These are phyloP conservation scores for Sinotaia quadrata DNA, from an alignment of 2,888 invertebrate species.

Conservation along the genomic window DNA sequence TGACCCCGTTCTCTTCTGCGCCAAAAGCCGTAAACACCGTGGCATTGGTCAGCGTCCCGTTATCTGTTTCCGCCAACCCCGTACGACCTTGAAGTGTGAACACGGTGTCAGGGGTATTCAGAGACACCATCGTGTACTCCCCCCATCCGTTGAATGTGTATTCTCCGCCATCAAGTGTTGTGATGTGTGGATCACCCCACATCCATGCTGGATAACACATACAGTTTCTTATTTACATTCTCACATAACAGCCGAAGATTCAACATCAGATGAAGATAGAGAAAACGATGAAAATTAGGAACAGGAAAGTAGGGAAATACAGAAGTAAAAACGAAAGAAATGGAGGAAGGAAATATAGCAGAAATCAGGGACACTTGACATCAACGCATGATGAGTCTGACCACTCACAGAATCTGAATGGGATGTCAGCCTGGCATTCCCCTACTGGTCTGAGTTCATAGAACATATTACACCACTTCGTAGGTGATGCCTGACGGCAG, in stretches of 20 bases:
- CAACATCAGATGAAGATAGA: no score
- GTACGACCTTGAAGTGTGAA: conserved; percentile 35
- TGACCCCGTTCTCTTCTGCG: conserved; percentile 8
- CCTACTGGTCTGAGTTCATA: conserved; percentile 5
- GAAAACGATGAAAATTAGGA: no score
- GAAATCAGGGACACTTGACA: no score
- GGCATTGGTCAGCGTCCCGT: conserved; percentile 20
- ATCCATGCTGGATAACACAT: no score
- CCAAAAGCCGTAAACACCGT: conserved; percentile 13
- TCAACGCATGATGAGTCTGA: no score
- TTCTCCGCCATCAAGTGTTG: conserved; percentile 33
- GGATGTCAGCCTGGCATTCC: neutral
- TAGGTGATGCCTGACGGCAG: neutral
- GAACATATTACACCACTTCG: neutral
- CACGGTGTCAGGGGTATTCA: neutral
- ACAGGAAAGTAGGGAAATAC: no score
- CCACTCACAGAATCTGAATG: conserved; percentile 1
- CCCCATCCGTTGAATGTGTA: conserved; percentile 46
- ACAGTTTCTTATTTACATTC: no score
- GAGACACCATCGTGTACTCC: conserved; percentile 34
- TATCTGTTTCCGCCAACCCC: conserved; percentile 10
- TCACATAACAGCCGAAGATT: no score
- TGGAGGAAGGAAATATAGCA: no score
- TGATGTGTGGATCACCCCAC: conserved; percentile 46
- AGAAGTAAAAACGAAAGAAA: no score